Evolutionary conservation across 2,113 vertebrate species (phyloP).

Genomic region (Recurvirostra avosetta): DNA sequence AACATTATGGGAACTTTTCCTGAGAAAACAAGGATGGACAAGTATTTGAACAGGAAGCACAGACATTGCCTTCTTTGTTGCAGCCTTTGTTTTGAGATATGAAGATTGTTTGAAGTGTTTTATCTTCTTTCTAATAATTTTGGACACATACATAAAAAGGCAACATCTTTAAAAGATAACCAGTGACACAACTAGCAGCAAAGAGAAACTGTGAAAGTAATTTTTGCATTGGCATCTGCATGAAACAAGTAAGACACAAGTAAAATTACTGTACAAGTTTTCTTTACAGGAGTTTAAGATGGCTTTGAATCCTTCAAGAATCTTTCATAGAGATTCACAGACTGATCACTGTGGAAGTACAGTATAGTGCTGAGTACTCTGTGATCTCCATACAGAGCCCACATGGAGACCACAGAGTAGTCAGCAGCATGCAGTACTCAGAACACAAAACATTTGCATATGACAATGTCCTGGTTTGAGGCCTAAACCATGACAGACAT

Average conservation of each 20-base stretch:
- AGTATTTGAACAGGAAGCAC: neutral
- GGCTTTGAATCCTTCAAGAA: too few species aligned
- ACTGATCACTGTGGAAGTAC: neutral
- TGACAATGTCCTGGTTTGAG: too few species aligned
- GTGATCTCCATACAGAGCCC: neutral
- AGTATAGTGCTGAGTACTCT: neutral
- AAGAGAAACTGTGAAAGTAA: neutral
- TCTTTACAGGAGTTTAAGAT: neutral
- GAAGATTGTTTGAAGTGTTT: neutral
- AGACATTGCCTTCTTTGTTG: neutral
- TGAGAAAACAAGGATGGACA: neutral
- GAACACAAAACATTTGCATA: neutral
- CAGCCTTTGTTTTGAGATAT: neutral
- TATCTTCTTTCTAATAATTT: neutral
- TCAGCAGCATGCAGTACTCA: neutral
- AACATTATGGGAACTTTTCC: neutral
- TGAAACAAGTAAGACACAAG: neutral
- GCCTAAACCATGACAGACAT: too few species aligned
- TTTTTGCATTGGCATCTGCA: neutral
- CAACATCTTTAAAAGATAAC: neutral
- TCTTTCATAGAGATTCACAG: too few species aligned
- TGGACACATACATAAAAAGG: neutral
- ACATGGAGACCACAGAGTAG: neutral
- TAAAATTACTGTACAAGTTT: neutral
- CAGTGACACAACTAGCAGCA: neutral